These are phyloP conservation scores for Caenorhabditis auriculariae DNA, from an alignment of 2,888 invertebrate species.

Conservation along the genomic window DNA sequence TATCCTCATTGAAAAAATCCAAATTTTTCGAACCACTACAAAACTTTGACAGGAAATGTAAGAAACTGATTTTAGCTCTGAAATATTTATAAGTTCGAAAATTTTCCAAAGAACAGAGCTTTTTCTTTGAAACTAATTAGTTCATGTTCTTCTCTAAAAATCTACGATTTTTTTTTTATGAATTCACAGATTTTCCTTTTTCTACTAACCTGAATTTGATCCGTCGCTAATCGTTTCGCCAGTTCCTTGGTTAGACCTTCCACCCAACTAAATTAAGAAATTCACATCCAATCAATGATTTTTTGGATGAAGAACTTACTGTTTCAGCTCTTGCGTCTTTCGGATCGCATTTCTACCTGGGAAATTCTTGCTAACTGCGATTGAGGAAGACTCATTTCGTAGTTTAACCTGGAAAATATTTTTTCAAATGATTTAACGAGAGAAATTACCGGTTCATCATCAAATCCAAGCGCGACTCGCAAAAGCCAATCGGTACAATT, in stretches of 20 bases:
- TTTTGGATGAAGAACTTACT: slow-evolving; percentile 57
- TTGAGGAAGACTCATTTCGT: slow-evolving; percentile 84
- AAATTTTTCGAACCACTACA: no score
- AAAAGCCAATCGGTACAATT: slow-evolving; percentile 39
- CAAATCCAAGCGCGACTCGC: slow-evolving; percentile 64
- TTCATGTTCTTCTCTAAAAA: no score
- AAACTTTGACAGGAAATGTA: no score
- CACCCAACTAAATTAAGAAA: slow-evolving; percentile 72
- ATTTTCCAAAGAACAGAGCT: no score
- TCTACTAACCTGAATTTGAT: slow-evolving; percentile 27
- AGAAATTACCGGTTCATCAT: slow-evolving; percentile 79
- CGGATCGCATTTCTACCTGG: slow-evolving; percentile 77
- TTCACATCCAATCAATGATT: neutral
- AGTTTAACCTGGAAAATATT: slow-evolving; percentile 74
- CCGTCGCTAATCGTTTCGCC: slow-evolving; percentile 31
- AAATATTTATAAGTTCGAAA: no score
- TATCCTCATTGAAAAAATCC: no score
- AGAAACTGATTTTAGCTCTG: no score
- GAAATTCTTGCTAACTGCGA: slow-evolving; percentile 91
- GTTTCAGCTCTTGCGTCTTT: slow-evolving; percentile 69
- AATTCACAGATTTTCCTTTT: no score
- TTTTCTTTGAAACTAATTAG: no score
- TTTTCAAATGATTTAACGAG: neutral
- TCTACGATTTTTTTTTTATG: no score
- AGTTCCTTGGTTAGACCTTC: slow-evolving; percentile 80